Conservation (phyloP, 2,113 vertebrate species). For the Myrmecobius fasciatus region DNA sequence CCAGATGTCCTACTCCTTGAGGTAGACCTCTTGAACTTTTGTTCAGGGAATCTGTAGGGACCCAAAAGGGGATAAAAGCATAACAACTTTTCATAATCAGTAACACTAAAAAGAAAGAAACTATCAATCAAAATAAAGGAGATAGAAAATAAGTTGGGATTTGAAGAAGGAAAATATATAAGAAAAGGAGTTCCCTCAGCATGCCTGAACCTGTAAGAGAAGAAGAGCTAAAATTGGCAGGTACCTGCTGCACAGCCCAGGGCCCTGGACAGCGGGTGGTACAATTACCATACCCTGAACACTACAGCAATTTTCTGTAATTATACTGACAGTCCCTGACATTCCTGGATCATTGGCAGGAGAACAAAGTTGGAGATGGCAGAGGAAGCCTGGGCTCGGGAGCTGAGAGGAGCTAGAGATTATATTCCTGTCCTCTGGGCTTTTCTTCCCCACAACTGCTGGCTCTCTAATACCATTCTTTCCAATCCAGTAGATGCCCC, state of each 20-base stretch:
- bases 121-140: neutral
- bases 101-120: neutral
- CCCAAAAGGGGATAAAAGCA: neutral
- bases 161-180: neutral
- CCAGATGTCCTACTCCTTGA: neutral
- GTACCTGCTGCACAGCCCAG: conserved; percentile 20
- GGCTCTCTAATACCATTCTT: neutral
- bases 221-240: conserved; percentile 46
- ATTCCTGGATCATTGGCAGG: conserved; percentile 34
- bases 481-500: neutral
- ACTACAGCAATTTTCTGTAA: conserved; percentile 43
- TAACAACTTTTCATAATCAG: conserved; percentile 11
- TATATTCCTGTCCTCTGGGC: neutral
- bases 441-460: neutral
- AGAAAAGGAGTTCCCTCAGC: fast-evolving
- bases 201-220: neutral
- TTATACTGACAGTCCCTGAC: conserved; percentile 32
- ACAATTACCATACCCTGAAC: conserved; percentile 37
- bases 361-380: neutral
- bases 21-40: conserved; percentile 9
- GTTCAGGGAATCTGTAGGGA: neutral
- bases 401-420: neutral
- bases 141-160: conserved; percentile 1
- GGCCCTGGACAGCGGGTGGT: neutral
- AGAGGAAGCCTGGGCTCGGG: neutral